Evolutionary conservation across 2,888 invertebrate genomes (phyloP).

Genomic region (Polyommatus iphigenia): DNA sequence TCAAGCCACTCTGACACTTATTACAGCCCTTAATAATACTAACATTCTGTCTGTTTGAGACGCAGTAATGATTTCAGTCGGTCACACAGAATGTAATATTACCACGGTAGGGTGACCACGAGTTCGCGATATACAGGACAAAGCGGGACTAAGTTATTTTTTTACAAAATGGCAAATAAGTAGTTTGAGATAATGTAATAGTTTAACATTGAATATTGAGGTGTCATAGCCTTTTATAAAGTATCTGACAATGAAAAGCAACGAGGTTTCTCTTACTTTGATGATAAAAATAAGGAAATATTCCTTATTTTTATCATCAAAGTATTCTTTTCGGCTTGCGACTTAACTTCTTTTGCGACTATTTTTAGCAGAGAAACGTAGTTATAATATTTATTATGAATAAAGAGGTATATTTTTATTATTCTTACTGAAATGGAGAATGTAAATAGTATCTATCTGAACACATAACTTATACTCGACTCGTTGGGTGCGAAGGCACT

Average conservation of each 20-base stretch:
- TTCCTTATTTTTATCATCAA: too few relatives aligned
- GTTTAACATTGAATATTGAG: too few relatives aligned
- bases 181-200: too few relatives aligned
- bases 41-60: not conserved
- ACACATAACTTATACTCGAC: not conserved
- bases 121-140: not conserved
- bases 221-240: too few relatives aligned
- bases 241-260: too few relatives aligned
- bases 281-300: too few relatives aligned
- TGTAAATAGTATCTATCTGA: not conserved
- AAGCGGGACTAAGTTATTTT: not conserved
- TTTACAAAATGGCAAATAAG: not conserved
- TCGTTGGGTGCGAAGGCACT: not conserved
- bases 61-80: not conserved
- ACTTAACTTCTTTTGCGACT: too few relatives aligned
- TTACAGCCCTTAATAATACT: not conserved
- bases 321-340: too few relatives aligned
- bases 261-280: too few relatives aligned
- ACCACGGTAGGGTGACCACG: not conserved
- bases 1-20: slow-evolving; percentile 11
- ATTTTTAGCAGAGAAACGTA: too few relatives aligned
- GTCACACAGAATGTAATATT: not conserved
- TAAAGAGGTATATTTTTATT: too few relatives aligned
- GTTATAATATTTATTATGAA: too few relatives aligned
- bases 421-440: not conserved